Evolutionary conservation across 2,797 vertebrate genomes (phyloP).

Genomic region (Parauchenoglanis punctatus): DNA sequence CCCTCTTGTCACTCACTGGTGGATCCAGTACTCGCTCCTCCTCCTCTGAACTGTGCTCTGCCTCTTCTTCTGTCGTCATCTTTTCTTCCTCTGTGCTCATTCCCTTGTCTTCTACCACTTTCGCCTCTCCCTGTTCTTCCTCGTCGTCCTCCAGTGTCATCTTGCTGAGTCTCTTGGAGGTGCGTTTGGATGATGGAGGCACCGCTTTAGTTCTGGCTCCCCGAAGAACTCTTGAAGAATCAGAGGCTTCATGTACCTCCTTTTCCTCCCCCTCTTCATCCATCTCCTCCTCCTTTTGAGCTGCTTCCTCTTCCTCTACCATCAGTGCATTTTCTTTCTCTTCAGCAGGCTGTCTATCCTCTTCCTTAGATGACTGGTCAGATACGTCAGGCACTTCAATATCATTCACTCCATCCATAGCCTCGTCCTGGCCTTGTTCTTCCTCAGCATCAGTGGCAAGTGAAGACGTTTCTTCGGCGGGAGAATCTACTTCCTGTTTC

Average conservation of each 20-base stretch:
- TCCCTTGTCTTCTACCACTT: conserved; percentile 27
- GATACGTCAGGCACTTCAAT: background rate
- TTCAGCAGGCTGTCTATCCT: conserved; percentile 5
- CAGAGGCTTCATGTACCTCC: conserved; percentile 19
- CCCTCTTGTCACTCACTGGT: conserved; percentile 62
- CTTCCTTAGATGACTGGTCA: background rate
- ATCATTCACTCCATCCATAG: conserved; percentile 15
- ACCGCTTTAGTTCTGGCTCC: conserved; percentile 39
- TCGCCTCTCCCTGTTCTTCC: conserved; percentile 27
- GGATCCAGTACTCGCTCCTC: conserved; percentile 53
- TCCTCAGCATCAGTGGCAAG: background rate
- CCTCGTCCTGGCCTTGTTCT: conserved; percentile 20
- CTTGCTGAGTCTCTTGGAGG: conserved; percentile 50
- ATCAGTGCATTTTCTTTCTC: background rate
- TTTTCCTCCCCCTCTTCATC: conserved; percentile 68
- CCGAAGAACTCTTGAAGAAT: conserved; percentile 55
- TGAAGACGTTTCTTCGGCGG: conserved; percentile 62
- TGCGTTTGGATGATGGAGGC: conserved; percentile 37
- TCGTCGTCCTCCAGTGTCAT: conserved; percentile 8
- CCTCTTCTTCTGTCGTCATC: conserved; percentile 24
- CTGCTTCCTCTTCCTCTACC: conserved; percentile 65
- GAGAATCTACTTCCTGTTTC: conserved; percentile 65
- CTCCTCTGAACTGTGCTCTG: conserved; percentile 43
- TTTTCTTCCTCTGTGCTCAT: conserved; percentile 22
- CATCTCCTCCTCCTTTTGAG: conserved; percentile 47